Base-by-base conservation (phyloP, 2,113 vertebrate species). In the Calyptomena viridis region DNA sequence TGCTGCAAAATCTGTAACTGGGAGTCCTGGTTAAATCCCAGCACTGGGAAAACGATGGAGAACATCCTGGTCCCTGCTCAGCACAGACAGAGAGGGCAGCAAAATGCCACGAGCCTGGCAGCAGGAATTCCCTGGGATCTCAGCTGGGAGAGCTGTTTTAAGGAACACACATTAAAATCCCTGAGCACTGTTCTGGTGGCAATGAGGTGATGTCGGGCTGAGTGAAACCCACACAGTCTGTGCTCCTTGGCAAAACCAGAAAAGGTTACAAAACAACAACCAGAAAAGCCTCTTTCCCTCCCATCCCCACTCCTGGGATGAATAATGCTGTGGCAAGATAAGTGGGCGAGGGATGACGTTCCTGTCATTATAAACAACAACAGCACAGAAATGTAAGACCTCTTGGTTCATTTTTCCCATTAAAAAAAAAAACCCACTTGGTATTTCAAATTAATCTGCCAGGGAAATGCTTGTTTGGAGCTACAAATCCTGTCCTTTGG, bases 301-400 rank as follows among this genome's bases (percentile, higher is more conserved):
- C 62, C 89, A 23, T 58, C 64, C 72, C 82, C 71, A 9, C 55
- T 80, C 27, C 95, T 77, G 90, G 87, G 72, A 91, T 85, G 87
- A 96, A 95, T 93, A 96, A 95, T 73, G 2, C 8, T 18, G 50
- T 39, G 93, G 81, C 87, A 94, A 91, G 91, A 95, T 85, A 88
- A 94, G 94, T 89, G 93, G 95, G 92, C 69, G 82, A 95, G 93
- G 75, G 82, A 87, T 95, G 96, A 96, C 82, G 56, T 94, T 93
- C 20, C 67, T 80, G 84, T 79, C 49, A 74, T 85, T 88, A 71
- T 91, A 95, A 95, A 95, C 95, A 96, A 93, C 94, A 94, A 83
- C 95, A 93, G 90, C 28, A 90, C 39, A 55, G 82, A 50, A 86
- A 91, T 59, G 85, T 7, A 74, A 90, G 72, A 77, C 35, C 87